Evolutionary conservation across 2,888 invertebrate genomes (phyloP).

Genomic region (Orthonevra nobilis): DNA sequence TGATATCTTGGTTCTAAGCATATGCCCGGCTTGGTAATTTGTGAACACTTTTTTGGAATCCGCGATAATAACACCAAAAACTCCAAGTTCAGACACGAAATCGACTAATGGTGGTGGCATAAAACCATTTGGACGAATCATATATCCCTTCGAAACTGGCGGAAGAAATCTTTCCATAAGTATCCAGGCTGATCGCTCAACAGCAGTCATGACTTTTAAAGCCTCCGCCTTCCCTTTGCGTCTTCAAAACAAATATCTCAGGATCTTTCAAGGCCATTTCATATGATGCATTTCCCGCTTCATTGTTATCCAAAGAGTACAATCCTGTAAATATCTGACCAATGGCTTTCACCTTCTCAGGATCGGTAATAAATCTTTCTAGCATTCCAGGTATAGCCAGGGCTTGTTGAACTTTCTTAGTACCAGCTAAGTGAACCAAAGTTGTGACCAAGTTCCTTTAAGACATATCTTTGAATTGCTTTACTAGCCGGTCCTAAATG

Average conservation of each 20-base stretch:
- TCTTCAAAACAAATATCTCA: constrained; percentile 94
- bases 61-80: constrained; percentile 95
- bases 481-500: constrained; percentile 92
- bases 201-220: constrained; percentile 86
- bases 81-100: constrained; percentile 96
- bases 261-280: constrained; percentile 90
- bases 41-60: constrained; percentile 76
- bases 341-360: constrained; percentile 83
- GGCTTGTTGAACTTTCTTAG: constrained; percentile 97
- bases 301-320: constrained; percentile 92
- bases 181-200: constrained; percentile 93
- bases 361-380: constrained; percentile 86
- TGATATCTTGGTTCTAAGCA: constrained; percentile 92
- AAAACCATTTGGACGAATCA: constrained; percentile 85
- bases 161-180: constrained; percentile 96
- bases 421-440: constrained; percentile 96
- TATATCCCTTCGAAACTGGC: constrained; percentile 88
- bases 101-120: constrained; percentile 84
- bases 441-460: too few species aligned
- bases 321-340: constrained; percentile 93
- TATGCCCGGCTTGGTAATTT: constrained; percentile 92
- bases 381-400: constrained; percentile 88
- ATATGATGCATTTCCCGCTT: constrained; percentile 88
- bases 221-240: constrained; percentile 99
- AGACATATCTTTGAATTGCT: constrained; percentile 93